phyloP scores from a whole-genome alignment of 2,797 vertebrate genomes.

The Sphenodon punctatus region DNA sequence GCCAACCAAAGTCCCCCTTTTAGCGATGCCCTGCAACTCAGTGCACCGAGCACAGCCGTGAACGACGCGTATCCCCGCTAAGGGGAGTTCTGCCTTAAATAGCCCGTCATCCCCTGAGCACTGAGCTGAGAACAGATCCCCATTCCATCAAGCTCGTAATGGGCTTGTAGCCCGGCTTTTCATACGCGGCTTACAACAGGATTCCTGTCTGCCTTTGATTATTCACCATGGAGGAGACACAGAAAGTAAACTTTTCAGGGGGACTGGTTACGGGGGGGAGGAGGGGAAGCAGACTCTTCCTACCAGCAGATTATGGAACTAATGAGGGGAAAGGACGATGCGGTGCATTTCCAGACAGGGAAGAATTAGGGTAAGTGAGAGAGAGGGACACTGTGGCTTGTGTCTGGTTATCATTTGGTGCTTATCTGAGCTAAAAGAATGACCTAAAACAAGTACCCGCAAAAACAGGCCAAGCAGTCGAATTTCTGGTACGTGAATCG shows the following conservation, averaged over 20 bases:
- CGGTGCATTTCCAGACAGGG: too few species aligned
- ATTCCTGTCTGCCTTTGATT: conserved; percentile 29
- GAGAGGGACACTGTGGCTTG: too few species aligned
- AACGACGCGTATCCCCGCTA: conserved; percentile 23
- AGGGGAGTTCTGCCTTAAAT: conserved; percentile 31
- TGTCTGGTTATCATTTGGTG: too few species aligned
- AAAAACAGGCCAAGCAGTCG: too few species aligned
- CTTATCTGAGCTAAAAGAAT: too few species aligned
- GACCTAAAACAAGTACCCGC: too few species aligned
- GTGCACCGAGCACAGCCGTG: conserved; percentile 35
- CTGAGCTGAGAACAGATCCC: conserved; percentile 19
- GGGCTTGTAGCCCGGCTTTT: conserved; percentile 39
- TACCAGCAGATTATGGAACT: too few species aligned
- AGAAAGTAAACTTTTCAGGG: neutral
- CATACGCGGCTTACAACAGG: conserved; percentile 37
- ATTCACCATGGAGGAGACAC: neutral
- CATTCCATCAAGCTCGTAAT: conserved; percentile 5
- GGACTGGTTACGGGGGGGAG: too few species aligned
- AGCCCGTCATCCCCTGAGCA: conserved; percentile 41
- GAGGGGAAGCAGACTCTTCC: too few species aligned
- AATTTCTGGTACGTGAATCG: too few species aligned
- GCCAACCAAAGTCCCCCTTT: conserved; percentile 9
- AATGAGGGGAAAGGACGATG: too few species aligned
- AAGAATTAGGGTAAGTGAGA: too few species aligned
- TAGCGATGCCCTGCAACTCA: neutral